Evolutionary conservation across 2,888 invertebrate genomes (phyloP).

Genomic region (Chelonus formosanus): DNA sequence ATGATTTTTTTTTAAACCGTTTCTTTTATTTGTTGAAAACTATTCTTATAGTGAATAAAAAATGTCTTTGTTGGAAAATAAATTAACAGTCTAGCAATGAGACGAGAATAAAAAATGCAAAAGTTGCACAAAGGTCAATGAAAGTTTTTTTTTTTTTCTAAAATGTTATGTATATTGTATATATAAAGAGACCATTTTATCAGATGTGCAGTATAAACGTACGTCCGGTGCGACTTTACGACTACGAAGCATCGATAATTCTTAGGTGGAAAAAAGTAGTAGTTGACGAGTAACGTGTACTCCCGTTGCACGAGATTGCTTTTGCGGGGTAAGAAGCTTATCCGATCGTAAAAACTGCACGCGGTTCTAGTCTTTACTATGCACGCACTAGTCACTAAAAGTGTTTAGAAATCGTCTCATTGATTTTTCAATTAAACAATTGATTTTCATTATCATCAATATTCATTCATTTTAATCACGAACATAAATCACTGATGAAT

Average conservation of each 20-base stretch:
- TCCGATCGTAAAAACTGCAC: constrained; percentile 21
- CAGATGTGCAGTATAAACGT: constrained; percentile 13
- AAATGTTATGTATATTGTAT: no score
- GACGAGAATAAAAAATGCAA: constrained; percentile 15
- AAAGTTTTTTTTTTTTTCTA: constrained; percentile 19
- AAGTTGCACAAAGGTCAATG: constrained; percentile 12
- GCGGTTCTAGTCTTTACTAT: not conserved
- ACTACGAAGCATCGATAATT: constrained; percentile 27
- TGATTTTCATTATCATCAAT: not conserved
- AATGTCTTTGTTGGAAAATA: no score
- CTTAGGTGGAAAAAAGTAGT: constrained; percentile 3
- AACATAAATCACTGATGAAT: no score
- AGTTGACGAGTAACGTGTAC: not conserved
- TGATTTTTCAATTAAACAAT: not conserved
- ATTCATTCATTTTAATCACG: no score
- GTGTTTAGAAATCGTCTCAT: constrained; percentile 5
- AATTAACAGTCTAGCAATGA: not conserved
- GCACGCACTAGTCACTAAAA: constrained; percentile 4
- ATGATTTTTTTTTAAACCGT: no score
- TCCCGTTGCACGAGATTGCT: constrained; percentile 13
- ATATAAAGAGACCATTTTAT: constrained; percentile 6
- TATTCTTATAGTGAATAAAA: no score
- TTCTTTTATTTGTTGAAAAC: no score
- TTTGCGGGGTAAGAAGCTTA: constrained; percentile 11
- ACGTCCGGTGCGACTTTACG: constrained; percentile 24